Evolutionary conservation across 2,797 vertebrate species (phyloP).

Genomic region (Thripadectes ignobilis): DNA sequence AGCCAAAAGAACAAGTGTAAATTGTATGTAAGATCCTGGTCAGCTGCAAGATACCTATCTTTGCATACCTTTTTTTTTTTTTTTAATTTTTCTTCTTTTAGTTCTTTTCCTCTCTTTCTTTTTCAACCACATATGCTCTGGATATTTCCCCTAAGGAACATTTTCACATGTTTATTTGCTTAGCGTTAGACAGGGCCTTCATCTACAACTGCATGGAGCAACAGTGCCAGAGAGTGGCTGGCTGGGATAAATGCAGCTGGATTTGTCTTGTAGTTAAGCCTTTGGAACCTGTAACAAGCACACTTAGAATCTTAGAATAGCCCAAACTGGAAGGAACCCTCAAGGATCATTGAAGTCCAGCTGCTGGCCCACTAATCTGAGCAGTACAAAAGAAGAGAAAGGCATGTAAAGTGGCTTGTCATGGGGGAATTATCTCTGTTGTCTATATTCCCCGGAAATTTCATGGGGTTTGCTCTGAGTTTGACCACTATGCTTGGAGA

Average conservation of each 20-base stretch:
- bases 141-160: background rate
- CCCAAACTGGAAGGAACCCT: background rate
- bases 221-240: conserved; percentile 52
- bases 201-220: background rate
- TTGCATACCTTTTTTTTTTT: background rate
- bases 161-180: background rate
- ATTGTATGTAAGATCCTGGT: background rate
- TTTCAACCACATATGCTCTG: background rate
- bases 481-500: background rate
- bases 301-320: background rate
- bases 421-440: background rate
- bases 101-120: background rate
- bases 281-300: background rate
- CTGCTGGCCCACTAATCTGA: background rate
- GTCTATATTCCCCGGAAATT: background rate
- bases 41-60: background rate
- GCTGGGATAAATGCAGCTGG: conserved; percentile 14
- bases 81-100: background rate
- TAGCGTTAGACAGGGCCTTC: background rate
- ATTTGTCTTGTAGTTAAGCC: background rate
- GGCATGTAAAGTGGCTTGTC: accelerated
- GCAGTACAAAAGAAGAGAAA: background rate
- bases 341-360: background rate
- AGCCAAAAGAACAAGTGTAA: background rate
- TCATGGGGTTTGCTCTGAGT: background rate